Base-by-base conservation (phyloP, 2,888 invertebrate species). In the Molorchus minor region DNA sequence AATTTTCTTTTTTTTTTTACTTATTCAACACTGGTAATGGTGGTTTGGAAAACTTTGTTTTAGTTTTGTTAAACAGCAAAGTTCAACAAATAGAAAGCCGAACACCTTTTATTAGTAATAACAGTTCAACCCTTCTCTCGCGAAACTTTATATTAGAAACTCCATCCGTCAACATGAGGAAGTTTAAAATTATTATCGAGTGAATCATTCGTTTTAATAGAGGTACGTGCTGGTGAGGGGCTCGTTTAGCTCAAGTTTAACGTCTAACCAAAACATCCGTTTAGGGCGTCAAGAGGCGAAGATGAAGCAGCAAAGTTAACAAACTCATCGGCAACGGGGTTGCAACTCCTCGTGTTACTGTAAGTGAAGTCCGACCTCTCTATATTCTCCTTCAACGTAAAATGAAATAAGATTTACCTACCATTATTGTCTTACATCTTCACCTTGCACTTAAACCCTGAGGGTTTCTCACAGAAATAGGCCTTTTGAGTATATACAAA, bases 231-330 rank as follows among this genome's bases (percentile, higher is more conserved):
- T 44, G 29, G 58, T 47, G 41, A 49, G 46, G 54, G n/a, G 58
- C 54, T 54, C 44, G 44, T 58, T 54, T 21, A 38, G 33, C 38
- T n/a, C 49, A 25, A 49, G 38, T 49, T 36, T 44, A 36, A 54
- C 38, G 54, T 54, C 47, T 45, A 43, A 49, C 49, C 49, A 15
- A 35, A 16, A 35, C 43, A 49, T 56, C 56, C 41, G 56, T 19
- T 20, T 15, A 19, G 41, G n/a, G 41, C 55, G 64, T 61, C 61
- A 64, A 59, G 59, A 54, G 51, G 57, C 52, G 56, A 64, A 64
- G 64, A 64, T 64, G 64, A 61, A 61, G 64, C 59, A 61, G 64
- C 64, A 64, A 64, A 64, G 64, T 64, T 64, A 61, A 61, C 61
- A 61, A 61, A 64, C 61, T 61, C 61, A 52, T 47, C 51, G 61